These are phyloP conservation scores for Pinctada fucata DNA, from an alignment of 2,888 invertebrate genomes.

Conservation along the genomic window DNA sequence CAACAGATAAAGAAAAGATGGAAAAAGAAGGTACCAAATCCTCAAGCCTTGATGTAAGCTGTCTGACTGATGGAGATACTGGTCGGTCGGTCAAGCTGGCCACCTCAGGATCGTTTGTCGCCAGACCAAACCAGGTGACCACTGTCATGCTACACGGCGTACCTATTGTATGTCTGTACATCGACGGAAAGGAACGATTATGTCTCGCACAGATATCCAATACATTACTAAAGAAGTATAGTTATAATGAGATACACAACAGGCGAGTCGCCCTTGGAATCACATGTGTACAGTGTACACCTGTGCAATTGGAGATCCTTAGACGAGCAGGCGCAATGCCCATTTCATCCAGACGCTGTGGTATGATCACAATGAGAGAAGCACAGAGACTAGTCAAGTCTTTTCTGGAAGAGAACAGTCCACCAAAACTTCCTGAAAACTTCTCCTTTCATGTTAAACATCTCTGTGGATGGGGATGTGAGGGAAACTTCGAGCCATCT, in stretches of 20 bases:
- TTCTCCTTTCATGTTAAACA: conserved; percentile 96
- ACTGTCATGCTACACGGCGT: conserved; percentile 91
- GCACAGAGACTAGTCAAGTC: conserved; percentile 97
- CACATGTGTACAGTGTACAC: conserved; percentile 93
- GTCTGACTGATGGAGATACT: too few species aligned
- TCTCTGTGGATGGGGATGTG: conserved; percentile 97
- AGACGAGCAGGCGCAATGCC: conserved; percentile 85
- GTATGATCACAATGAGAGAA: conserved; percentile 89
- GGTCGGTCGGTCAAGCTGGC: background rate
- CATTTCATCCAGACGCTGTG: conserved; percentile 82
- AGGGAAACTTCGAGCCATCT: conserved; percentile 80
- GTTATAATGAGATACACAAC: conserved; percentile 99
- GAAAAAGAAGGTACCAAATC: too few species aligned
- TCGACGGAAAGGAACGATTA: conserved; percentile 93
- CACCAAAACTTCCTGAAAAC: conserved; percentile 89
- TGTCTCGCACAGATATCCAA: conserved; percentile 98
- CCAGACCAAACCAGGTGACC: conserved; percentile 80
- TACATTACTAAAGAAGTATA: conserved; percentile 94
- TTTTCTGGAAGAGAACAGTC: conserved; percentile 85
- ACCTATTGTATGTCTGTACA: conserved; percentile 94
- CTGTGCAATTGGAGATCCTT: conserved; percentile 95
- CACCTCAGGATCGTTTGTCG: conserved; percentile 20
- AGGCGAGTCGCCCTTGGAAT: conserved; percentile 90
- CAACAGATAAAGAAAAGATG: too few species aligned
- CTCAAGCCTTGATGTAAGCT: too few species aligned